Evolutionary conservation across 37 sponge, comb jelly and placozoan genomes (phyloP), one percentile per base, ranked within the genome.

Genomic region (Halichondria panicea): DNA sequence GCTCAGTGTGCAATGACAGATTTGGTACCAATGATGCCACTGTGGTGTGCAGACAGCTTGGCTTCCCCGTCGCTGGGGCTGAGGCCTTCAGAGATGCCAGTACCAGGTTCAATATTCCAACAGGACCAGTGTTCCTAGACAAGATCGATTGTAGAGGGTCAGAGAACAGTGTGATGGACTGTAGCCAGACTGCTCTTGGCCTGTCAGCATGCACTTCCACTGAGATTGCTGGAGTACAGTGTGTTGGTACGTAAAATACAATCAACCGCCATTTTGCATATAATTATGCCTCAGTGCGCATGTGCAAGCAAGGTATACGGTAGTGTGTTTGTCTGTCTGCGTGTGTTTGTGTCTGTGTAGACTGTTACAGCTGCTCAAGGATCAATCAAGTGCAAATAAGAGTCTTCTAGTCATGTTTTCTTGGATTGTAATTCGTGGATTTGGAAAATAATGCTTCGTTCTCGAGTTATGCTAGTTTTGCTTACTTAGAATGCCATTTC

Each of bases 31-130:
- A n/a, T 71, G 81, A 70, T 36, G 81, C 81, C 24, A 42, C 21
- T 2, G 71, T 80, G 12, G 60, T 80, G 19, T 80, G 81, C 39
- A 45, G 61, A 35, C 81, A 80, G 35, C 60, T 80, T 9, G 50
- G 50, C 4, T 80, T 62, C 63, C 36, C 57, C 27, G 39, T 12
- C 21, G 28, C 58, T 1, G 59, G 71, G n/a, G n/a, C n/a, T n/a
- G n/a, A n/a, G n/a, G n/a, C n/a, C n/a, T n/a, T n/a, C n/a, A n/a
- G n/a, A n/a, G n/a, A n/a, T n/a, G n/a, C n/a, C n/a, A n/a, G n/a
- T n/a, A n/a, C n/a, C n/a, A n/a, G n/a, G n/a, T n/a, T n/a, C n/a
- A n/a, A n/a, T n/a, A n/a, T n/a, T n/a, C n/a, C n/a, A n/a, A n/a
- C n/a, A n/a, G n/a, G n/a, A n/a, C 76, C 76, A 8, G 63, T 75